Percentiles rank a stretch among this genome's conserved stretches.
These are phyloP conservation scores for Suricata suricatta DNA, from an alignment of 2,113 vertebrate species.

Conservation along the genomic window DNA sequence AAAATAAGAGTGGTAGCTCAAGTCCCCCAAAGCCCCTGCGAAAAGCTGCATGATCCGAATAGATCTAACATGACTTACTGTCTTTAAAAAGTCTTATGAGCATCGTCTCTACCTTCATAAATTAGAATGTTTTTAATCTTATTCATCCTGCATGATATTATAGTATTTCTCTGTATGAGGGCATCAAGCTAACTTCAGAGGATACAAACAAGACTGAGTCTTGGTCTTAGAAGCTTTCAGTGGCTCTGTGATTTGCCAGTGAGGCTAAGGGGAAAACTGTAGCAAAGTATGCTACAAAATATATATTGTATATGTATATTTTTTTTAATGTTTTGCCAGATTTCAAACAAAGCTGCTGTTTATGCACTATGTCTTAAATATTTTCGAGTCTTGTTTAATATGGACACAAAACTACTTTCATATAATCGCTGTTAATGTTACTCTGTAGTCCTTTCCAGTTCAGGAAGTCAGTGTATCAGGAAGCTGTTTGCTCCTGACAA, in stretches of 20 bases:
- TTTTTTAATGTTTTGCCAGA: constrained; percentile 39
- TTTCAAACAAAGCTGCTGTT: not conserved
- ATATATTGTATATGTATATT: not conserved
- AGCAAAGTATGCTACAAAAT: not conserved
- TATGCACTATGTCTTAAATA: not conserved
- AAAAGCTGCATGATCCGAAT: not conserved
- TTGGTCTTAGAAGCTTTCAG: not conserved
- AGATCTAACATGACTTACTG: not conserved
- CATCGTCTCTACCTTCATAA: not conserved
- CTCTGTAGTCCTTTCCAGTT: not conserved
- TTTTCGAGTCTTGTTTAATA: not conserved
- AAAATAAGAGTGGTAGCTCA: not conserved
- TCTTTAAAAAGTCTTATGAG: not conserved
- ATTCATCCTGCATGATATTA: not conserved
- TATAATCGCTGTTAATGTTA: not conserved
- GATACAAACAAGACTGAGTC: not conserved
- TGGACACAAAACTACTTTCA: constrained; percentile 34
- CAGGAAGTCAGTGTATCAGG: not conserved
- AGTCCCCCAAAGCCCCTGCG: not conserved
- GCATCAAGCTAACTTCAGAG: not conserved
- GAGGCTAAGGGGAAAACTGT: not conserved
- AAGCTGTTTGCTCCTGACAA: not conserved
- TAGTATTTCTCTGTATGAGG: not conserved
- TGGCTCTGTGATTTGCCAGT: not conserved
- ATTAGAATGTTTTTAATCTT: not conserved